Evolutionary conservation across 2,113 vertebrate species (phyloP), one percentile per base, ranked within the genome.

Genomic region (Anolis carolinensis): DNA sequence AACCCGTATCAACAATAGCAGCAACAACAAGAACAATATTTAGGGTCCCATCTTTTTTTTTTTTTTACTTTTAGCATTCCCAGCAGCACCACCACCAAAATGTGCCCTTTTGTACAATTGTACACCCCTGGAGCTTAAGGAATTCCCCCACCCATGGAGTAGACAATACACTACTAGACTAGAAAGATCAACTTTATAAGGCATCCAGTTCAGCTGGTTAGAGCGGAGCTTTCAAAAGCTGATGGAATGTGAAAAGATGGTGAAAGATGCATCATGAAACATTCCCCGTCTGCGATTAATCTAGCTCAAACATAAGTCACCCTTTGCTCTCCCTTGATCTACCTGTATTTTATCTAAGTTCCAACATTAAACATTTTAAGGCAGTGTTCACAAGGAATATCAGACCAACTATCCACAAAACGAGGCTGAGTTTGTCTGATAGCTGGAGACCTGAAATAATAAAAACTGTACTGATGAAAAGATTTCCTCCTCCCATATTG

Each of bases 391-490:
- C 91, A 91, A 95, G 88, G 85, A 82, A n/a, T 86, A 90, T 88
- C 89, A 91, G 84, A 88, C 86, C 94, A 95, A 94, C 95, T 91
- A 92, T 71, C 81, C 39, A 0, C 91, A 93, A 94, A 94, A 93
- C 83, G 62, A 92, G 89, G 91, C 93, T 86, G 91, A 90, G 91
- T 95, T 96, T 92, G 89, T 94, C 90, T 92, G 91, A 87, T 89
- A 94, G 90, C 89, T 92, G 78, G 88, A 94, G 93, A 93, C 89
- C 76, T 92, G 94, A 92, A 89, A 94, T 93, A 94, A 95, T 95
- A 96, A 96, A 79, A 96, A 94, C 93, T 92, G 89, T 72, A 86
- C 93, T 91, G 88, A 93, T 94, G 89, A 95, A 96, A 96, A 94
- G 86, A 82, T 82, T 52, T 70, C 20, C 16, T 18, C 20, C 95